Conservation (phyloP, 2,113 vertebrate genomes). For the Telmatochromis sp. region DNA sequence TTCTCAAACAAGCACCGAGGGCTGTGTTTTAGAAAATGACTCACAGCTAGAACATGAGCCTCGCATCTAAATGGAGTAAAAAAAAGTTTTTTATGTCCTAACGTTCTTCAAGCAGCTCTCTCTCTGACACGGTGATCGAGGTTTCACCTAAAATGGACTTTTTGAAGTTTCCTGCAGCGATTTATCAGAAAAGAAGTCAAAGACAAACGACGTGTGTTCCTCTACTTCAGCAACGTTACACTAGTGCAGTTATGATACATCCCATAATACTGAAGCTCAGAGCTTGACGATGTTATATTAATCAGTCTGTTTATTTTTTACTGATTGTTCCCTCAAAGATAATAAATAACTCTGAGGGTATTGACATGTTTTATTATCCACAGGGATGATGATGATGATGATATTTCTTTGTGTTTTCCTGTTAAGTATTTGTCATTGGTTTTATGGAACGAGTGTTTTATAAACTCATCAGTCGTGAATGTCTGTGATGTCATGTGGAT, state of each 20-base stretch:
- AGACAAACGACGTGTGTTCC: neutral
- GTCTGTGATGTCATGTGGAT: neutral
- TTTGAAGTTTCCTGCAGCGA: neutral
- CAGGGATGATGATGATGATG: too few relatives aligned
- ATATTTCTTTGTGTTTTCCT: neutral
- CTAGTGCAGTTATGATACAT: neutral
- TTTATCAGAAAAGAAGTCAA: neutral
- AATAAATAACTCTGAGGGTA: neutral
- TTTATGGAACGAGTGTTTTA: neutral
- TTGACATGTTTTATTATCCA: neutral
- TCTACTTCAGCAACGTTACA: rapidly evolving
- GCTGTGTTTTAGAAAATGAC: neutral
- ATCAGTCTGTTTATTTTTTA: neutral
- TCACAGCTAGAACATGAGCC: neutral
- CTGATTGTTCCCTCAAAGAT: neutral
- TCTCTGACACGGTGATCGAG: neutral
- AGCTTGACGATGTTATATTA: neutral
- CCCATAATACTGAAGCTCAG: neutral
- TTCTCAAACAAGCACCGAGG: neutral
- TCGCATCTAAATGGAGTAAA: neutral
- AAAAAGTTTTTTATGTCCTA: rapidly evolving
- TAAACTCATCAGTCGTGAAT: neutral
- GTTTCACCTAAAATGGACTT: neutral
- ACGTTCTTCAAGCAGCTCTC: neutral
- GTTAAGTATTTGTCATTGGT: neutral